Evolutionary conservation across 2,113 vertebrate genomes (phyloP).

Genomic region (Pachycephala philippinensis): DNA sequence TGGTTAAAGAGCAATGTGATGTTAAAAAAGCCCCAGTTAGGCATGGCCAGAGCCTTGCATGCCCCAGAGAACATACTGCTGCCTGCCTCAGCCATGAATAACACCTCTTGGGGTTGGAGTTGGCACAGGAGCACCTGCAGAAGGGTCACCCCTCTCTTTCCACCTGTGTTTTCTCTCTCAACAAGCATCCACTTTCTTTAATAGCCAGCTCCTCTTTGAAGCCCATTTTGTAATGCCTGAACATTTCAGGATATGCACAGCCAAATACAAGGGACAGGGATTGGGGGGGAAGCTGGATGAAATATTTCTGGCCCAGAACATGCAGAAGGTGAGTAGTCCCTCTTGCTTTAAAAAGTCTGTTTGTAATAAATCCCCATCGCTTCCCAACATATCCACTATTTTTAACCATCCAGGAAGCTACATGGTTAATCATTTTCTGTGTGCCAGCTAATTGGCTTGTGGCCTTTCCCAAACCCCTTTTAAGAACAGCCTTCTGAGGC

Average conservation of each 20-base stretch:
- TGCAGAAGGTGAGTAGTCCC: not conserved
- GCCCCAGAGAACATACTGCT: not conserved
- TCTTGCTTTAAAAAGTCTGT: not conserved
- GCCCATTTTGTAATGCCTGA: not conserved
- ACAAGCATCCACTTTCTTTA: not conserved
- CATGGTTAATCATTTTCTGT: slow-evolving; percentile 44
- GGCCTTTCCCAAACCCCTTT: slow-evolving; percentile 22
- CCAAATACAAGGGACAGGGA: not conserved
- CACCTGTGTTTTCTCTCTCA: not conserved
- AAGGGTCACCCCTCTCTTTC: not conserved
- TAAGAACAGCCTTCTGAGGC: slow-evolving; percentile 21
- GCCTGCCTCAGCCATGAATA: not conserved
- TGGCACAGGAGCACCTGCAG: not conserved
- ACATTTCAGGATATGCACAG: not conserved
- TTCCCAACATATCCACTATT: not conserved
- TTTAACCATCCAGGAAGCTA: slow-evolving; percentile 1
- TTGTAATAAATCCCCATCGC: not conserved
- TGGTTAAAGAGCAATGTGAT: not conserved
- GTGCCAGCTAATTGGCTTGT: slow-evolving; percentile 30
- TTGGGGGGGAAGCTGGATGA: not conserved
- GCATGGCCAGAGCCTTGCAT: not conserved
- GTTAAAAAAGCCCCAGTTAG: not conserved
- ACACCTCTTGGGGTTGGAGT: not conserved
- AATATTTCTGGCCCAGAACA: not conserved
- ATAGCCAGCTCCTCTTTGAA: not conserved